These are phyloP conservation scores for Aplysina aerophoba DNA, from an alignment of 37 sponge, comb jelly and placozoan genomes.

Conservation along the genomic window DNA sequence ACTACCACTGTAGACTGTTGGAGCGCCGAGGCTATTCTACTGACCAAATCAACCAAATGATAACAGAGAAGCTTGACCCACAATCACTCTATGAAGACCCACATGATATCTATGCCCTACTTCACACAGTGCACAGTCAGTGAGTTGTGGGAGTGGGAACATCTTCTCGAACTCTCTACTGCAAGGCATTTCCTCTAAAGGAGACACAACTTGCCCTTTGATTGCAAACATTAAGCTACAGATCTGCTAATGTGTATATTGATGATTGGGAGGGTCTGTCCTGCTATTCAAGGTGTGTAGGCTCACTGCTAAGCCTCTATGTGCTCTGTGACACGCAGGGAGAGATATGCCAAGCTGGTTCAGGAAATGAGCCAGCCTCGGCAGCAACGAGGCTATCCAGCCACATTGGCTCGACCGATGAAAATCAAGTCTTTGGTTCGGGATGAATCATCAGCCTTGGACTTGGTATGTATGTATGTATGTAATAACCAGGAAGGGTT, in stretches of 20 bases:
- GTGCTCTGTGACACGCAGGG: neutral
- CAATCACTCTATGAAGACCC: slow-evolving; percentile 17
- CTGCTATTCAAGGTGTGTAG: too few species aligned
- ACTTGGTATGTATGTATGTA: neutral
- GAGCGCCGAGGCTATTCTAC: neutral
- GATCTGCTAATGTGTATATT: too few species aligned
- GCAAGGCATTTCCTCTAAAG: too few species aligned
- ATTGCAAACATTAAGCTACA: too few species aligned
- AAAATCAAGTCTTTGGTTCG: neutral
- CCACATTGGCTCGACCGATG: slow-evolving; percentile 6
- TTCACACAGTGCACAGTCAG: slow-evolving; percentile 4
- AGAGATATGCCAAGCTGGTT: neutral
- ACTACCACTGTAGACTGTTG: neutral
- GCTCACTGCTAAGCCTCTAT: too few species aligned
- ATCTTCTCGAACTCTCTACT: too few species aligned
- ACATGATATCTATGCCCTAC: slow-evolving; percentile 35
- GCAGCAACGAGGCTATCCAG: neutral
- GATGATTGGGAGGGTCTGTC: too few species aligned
- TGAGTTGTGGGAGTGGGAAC: neutral
- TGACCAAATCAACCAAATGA: slow-evolving; percentile 3
- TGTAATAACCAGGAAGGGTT: too few species aligned
- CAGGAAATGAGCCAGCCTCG: neutral
- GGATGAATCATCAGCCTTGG: slow-evolving; percentile 17
- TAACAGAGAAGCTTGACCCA: slow-evolving; percentile 14
- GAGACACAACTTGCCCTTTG: too few species aligned